These are phyloP conservation scores for Aquatica leii DNA, from an alignment of 2,888 invertebrate genomes.

Conservation along the genomic window DNA sequence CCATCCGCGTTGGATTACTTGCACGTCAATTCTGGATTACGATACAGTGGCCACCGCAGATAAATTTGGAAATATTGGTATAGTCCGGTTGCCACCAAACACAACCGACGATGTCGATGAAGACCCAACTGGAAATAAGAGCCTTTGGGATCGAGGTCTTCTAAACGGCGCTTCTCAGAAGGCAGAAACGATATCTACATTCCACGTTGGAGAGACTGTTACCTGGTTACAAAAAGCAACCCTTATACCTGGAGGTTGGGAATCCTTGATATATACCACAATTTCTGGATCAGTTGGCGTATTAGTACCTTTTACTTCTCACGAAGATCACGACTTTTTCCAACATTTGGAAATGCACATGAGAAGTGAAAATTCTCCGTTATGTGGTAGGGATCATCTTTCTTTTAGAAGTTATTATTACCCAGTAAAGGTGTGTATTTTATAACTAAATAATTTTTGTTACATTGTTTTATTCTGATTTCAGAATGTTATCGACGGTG, in stretches of 20 bases:
- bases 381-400: constrained; percentile 97
- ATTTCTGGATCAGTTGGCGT: constrained; percentile 94
- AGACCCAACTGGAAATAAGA: constrained; percentile 98
- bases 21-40: constrained; percentile 91
- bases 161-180: constrained; percentile 98
- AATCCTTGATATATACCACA: constrained; percentile 95
- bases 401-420: constrained; percentile 97
- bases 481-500: constrained; percentile 97
- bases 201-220: constrained; percentile 95
- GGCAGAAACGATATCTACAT: constrained; percentile 89
- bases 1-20: constrained; percentile 95
- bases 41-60: constrained; percentile 96
- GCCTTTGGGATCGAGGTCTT: constrained; percentile 90
- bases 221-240: constrained; percentile 96
- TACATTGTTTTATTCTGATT: constrained; percentile 49
- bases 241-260: constrained; percentile 96
- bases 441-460: background rate
- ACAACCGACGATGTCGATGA: constrained; percentile 98
- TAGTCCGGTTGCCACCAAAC: constrained; percentile 88
- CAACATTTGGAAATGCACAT: constrained; percentile 99
- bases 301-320: constrained; percentile 91
- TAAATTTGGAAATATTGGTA: constrained; percentile 96
- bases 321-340: constrained; percentile 99
- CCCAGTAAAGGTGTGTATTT: constrained; percentile 83
- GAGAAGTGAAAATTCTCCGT: constrained; percentile 94